Base-by-base conservation (phyloP, 1,140 invertebrate genomes). In the Drosophila orosa region DNA sequence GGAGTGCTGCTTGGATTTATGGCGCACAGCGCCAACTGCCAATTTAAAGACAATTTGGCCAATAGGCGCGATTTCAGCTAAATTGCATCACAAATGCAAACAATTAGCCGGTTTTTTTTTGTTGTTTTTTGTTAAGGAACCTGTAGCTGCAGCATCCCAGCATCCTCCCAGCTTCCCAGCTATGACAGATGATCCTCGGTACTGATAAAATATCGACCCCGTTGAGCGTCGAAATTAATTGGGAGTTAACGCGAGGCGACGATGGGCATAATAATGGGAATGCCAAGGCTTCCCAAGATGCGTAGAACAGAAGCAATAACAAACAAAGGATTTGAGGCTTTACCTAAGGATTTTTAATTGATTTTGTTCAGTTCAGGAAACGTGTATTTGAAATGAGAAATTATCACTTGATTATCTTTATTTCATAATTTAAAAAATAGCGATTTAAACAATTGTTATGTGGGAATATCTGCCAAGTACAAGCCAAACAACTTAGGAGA, bases 11-110 rank as follows among this genome's bases (percentile, higher is more conserved):
- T 77, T 79, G 86, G 76, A 90, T 90, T 90, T 90, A 90, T 90
- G 81, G 69, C 68, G 69, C 80, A 55, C 67, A 74, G 80, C 66
- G 80, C 85, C 80, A 90, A 90, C 87, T 90, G 82, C 72, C 87
- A 90, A 90, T 90, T 90, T 90, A 90, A 90, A 90, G 77, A 77
- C 87, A 75, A 90, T 90, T 90, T 90, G 83, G 87, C 87, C 87
- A 84, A 87, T 65, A 90, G 87, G 87, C 87, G 87, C 65, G 80
- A 90, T 68, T 75, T 76, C 56, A 40, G 47, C 66, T 75, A 76
- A 90, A 90, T 90, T 90, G 86, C 86, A 77, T 68, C 78, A 77
- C 75, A 82, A 82, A 81, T 82, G 78, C 79, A 82, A 81, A 82
- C 79, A 82, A 82, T 82, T 81, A 82, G 44, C 65, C 25, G 31